Evolutionary conservation across 2,113 vertebrate species (phyloP).

Genomic region (Solea solea): DNA sequence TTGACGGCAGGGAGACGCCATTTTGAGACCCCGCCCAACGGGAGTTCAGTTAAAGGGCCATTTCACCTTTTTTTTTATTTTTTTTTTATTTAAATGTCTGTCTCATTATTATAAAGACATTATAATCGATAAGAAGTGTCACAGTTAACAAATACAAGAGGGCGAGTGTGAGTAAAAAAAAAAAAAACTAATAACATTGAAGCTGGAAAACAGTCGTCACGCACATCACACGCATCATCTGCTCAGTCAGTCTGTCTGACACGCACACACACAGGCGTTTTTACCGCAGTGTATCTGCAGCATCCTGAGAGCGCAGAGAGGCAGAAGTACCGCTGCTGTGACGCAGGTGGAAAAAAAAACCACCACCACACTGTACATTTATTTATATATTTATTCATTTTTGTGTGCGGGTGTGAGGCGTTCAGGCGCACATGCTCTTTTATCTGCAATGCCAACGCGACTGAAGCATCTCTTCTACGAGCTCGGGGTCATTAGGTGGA

Average conservation of each 20-base stretch:
- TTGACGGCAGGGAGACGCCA: too few relatives aligned
- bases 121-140: too few relatives aligned
- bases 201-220: too few relatives aligned
- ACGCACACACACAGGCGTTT: constrained; percentile 31
- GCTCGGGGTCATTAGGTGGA: constrained; percentile 49
- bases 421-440: constrained; percentile 15
- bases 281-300: constrained; percentile 82
- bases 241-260: background rate
- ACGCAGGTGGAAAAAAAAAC: constrained; percentile 13
- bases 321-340: constrained; percentile 20
- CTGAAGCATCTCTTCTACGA: constrained; percentile 35
- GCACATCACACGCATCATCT: background rate
- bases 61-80: too few relatives aligned
- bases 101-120: too few relatives aligned
- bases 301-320: constrained; percentile 19
- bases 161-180: too few relatives aligned
- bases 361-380: background rate
- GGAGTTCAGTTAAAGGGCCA: too few relatives aligned
- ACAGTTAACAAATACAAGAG: too few relatives aligned
- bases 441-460: constrained; percentile 44
- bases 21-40: too few relatives aligned
- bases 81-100: too few relatives aligned
- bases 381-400: background rate
- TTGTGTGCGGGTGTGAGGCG: background rate
- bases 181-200: too few relatives aligned